These are phyloP conservation scores for Zosterops japonicus DNA, from an alignment of 2,113 vertebrate species.

Conservation along the genomic window DNA sequence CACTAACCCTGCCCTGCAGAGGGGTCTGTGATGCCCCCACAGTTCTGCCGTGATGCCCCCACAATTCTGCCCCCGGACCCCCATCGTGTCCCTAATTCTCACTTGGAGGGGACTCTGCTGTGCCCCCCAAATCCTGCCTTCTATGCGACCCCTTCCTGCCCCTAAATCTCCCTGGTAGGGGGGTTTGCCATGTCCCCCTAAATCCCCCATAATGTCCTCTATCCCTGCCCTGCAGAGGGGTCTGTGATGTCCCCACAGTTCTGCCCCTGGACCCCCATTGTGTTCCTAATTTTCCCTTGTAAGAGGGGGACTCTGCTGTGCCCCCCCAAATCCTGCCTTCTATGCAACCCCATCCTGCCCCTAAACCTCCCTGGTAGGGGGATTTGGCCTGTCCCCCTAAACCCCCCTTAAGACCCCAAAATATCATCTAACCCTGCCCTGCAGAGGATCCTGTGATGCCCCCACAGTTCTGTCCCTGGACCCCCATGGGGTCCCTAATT, in stretches of 20 bases:
- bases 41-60: not conserved
- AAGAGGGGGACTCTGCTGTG: not conserved
- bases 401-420: no score
- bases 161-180: not conserved
- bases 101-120: not conserved
- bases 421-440: not conserved
- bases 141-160: no score
- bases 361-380: not conserved
- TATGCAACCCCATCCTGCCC: no score
- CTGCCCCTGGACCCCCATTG: not conserved
- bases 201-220: not conserved
- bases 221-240: not conserved
- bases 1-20: not conserved
- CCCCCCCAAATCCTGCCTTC: not conserved
- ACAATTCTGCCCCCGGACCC: not conserved
- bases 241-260: not conserved
- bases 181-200: not conserved
- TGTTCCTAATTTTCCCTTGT: not conserved
- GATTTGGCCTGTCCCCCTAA: not conserved
- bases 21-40: not conserved
- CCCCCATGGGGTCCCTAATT: no score
- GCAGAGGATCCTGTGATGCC: no score
- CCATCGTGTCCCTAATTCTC: not conserved
- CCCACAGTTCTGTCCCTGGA: no score
- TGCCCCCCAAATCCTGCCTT: not conserved